Base-by-base conservation (phyloP, 2,888 invertebrate genomes). In the Agrotis puta region DNA sequence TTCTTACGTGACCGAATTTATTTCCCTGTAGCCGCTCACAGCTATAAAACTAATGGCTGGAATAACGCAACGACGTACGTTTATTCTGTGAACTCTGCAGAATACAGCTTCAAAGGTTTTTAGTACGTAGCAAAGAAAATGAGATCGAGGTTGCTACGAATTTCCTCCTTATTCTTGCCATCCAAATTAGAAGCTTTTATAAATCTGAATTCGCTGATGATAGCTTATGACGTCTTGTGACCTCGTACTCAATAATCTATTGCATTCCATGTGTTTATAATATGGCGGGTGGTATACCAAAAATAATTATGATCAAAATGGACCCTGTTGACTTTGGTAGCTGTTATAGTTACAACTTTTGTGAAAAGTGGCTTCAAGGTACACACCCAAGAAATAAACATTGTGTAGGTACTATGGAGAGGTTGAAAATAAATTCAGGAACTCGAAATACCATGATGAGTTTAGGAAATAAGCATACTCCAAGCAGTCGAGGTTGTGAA, bases 1-100 rank as follows among this genome's bases (percentile, higher is more conserved):
- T 88, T 88, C 89, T 83, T 87, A 86, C 86, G 81, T 88, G 89
- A 88, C 81, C 68, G 88, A 82, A 82, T 89, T 89, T 89, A 89
- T 89, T 85, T 86, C 84, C 85, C 79, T 71, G 64, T 79, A 74
- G 79, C 75, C 85, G 85, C 82, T 84, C 77, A 66, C 76, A 82
- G 82, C 78, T 69, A 83, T 89, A 87, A 88, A 88, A 83, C 79
- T 84, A 89, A 88, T 86, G 87, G 82, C 85, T 87, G 88, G 87
- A 88, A 88, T 86, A 84, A 74, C 86, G 74, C 64, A 69, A 51
- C 33, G 27, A 56, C 73, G 77, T 64, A 59, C 70, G 22, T 83
- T 70, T 74, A 70, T 80, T 65, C 67, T 63, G 62, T 65, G 62
- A 69, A 83, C 70, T 79, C 75, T 63, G 75, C 80, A 80, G 64